Base-by-base conservation (phyloP, 2,888 invertebrate species). In the Leptinotarsa juncta region DNA sequence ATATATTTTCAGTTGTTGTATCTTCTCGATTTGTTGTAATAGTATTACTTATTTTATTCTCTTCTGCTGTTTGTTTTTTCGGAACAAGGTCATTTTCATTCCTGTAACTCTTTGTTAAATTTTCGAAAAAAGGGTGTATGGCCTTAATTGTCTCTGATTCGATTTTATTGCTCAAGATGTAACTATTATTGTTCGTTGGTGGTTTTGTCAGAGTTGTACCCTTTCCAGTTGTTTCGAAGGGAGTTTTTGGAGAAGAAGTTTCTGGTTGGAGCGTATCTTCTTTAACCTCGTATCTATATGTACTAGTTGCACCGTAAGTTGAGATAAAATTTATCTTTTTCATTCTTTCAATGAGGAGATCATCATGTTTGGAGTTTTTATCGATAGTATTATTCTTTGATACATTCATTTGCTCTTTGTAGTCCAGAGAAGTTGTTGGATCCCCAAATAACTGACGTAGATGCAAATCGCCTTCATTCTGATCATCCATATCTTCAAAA, bases 301-400 rank as follows among this genome's bases (percentile, higher is more conserved):
- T 88, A 87, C 90, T 90, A 80, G 90, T 91, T 85, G 91, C 90
- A 80, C 90, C 90, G 79, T 89, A 90, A 76, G 88, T 87, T 70
- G 90, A 89, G 80, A 89, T 87, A 66, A 88, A 88, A 78, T 89
- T 88, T 78, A 90, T 87, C 79, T 87, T 88, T 74, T 88, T 85
- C 72, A 87, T 89, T 78, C 89, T 89, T 81, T 89, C 87, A 42
- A 88, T 87, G 73, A 88, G 82, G 4, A 83, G 75, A 72, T 86
- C 84, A 75, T 85, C 85, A 65, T 84, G 84, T 18, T 84, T 79
- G 14, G 83, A 83, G 66, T 83, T 84, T 75, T 83, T 85, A 48
- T 82, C 80, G 55, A 79, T 75, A 3, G 82, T 84, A 68, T 83
- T 82, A 75, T 86, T 85, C 53, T 77, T 80, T 1, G 83, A 80